Conservation (phyloP, 2,888 invertebrate genomes). For the Leptinotarsa tumamoca region DNA sequence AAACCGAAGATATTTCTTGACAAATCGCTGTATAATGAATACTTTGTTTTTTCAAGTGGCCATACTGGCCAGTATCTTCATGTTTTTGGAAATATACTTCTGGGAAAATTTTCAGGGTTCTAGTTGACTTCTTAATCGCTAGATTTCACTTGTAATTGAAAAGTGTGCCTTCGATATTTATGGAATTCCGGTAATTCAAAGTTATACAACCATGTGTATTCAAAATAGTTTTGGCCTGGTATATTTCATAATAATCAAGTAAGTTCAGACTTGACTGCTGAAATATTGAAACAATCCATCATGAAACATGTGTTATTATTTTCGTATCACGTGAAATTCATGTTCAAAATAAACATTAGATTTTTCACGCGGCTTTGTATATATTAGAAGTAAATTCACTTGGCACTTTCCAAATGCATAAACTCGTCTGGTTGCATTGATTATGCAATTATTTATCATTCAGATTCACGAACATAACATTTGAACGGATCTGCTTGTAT, state of each 20-base stretch:
- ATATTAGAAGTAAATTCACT: slow-evolving; percentile 4
- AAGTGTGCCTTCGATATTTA: too few relatives aligned
- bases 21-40: too few relatives aligned
- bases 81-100: too few relatives aligned
- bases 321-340: neutral
- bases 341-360: neutral
- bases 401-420: slow-evolving; percentile 29
- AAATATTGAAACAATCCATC: neutral
- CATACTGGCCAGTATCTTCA: too few relatives aligned
- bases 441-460: too few relatives aligned
- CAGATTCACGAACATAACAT: slow-evolving; percentile 15
- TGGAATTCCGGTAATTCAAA: neutral
- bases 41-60: too few relatives aligned
- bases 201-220: neutral
- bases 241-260: neutral
- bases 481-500: slow-evolving; percentile 28
- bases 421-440: too few relatives aligned
- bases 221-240: neutral
- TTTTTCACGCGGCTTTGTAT: neutral
- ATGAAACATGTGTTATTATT: neutral
- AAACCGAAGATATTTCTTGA: too few relatives aligned
- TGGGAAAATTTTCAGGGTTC: too few relatives aligned
- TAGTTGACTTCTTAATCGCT: too few relatives aligned
- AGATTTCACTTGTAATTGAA: too few relatives aligned
- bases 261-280: neutral